Evolutionary conservation across 2,113 vertebrate species (phyloP).

Genomic region (Oryzias woworae): DNA sequence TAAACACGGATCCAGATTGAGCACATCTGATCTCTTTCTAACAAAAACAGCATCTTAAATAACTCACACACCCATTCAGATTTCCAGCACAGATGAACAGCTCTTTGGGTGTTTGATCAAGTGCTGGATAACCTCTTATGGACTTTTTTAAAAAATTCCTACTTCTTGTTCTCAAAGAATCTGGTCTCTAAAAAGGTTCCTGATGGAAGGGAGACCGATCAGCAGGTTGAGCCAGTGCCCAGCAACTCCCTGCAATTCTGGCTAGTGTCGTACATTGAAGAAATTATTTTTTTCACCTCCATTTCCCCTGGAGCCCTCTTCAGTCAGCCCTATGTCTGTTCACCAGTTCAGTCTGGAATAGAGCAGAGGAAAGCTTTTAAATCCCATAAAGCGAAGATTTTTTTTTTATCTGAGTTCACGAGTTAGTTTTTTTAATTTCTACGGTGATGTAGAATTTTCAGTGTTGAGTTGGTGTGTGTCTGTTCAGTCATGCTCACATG

Average conservation of each 20-base stretch:
- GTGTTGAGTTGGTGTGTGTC: background rate
- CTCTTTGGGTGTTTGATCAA: slow-evolving; percentile 43
- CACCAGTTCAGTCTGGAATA: background rate
- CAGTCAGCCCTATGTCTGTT: background rate
- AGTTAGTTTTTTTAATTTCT: no score
- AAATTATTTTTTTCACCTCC: slow-evolving; percentile 31
- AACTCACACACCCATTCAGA: slow-evolving; percentile 4
- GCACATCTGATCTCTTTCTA: no score
- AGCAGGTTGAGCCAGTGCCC: slow-evolving; percentile 31
- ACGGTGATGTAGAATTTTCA: background rate
- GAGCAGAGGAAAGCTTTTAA: slow-evolving; percentile 5
- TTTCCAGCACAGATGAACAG: slow-evolving; percentile 24
- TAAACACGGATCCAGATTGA: no score
- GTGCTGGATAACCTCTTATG: no score
- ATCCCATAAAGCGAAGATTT: no score
- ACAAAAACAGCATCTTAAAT: background rate
- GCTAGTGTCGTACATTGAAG: slow-evolving; percentile 39
- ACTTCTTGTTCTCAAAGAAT: no score
- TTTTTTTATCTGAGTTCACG: no score
- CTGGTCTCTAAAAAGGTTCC: background rate
- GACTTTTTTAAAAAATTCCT: no score
- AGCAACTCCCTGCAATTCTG: slow-evolving; percentile 25
- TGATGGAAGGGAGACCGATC: slow-evolving; percentile 41
- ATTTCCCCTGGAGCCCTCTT: slow-evolving; percentile 25
- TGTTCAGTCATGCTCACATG: background rate